Conservation (phyloP, 2,797 vertebrate genomes). For the Neosilurus mollespiculum region DNA sequence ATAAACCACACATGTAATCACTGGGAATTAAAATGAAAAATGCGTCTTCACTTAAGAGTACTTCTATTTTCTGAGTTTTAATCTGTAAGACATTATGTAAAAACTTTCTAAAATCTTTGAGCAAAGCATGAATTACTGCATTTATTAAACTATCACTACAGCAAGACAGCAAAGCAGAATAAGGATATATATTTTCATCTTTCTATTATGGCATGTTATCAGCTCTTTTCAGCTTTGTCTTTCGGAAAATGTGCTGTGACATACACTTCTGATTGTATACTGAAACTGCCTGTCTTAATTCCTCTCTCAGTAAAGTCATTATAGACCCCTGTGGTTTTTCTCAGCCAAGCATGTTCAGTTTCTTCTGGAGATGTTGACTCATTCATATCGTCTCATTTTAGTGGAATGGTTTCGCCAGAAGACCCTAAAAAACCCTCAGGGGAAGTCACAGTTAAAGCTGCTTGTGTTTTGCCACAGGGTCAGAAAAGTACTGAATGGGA, state of each 20-base stretch:
- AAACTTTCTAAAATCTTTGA: not conserved
- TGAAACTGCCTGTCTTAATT: conserved; percentile 51
- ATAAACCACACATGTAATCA: not conserved
- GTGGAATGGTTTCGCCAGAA: conserved; percentile 66
- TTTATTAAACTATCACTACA: not conserved
- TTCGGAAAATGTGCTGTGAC: conserved; percentile 45
- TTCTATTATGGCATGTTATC: not conserved
- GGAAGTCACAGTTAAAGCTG: conserved; percentile 63
- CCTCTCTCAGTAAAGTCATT: conserved; percentile 62
- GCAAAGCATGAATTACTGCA: not conserved
- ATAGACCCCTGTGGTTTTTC: conserved; percentile 67
- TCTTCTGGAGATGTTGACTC: conserved; percentile 69
- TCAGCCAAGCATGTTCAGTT: conserved; percentile 64
- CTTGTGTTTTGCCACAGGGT: conserved; percentile 63
- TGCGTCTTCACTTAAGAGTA: not conserved
- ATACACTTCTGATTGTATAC: conserved; percentile 38
- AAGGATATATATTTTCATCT: not conserved
- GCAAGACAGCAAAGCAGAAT: not conserved
- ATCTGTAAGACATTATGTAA: not conserved
- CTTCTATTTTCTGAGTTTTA: not conserved
- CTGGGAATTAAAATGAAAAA: not conserved
- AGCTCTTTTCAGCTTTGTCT: not conserved
- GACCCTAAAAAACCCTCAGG: conserved; percentile 63
- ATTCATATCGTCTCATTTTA: conserved; percentile 68
- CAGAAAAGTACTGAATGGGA: conserved; percentile 65